Evolutionary conservation across 1,140 invertebrate genomes (phyloP).

Genomic region (Odontomachus brunneus): DNA sequence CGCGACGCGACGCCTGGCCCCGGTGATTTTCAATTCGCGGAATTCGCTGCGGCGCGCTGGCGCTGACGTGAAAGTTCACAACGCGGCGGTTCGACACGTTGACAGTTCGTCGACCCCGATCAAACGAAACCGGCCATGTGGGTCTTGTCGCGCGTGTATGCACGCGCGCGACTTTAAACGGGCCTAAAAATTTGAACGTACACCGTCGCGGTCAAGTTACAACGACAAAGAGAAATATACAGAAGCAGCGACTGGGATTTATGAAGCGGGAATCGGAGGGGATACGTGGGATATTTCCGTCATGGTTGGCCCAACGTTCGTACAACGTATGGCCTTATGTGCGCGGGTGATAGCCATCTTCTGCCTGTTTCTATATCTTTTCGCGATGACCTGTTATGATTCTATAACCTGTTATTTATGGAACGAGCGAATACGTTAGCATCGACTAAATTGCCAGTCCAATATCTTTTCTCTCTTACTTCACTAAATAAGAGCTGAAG

Average conservation of each 20-base stretch:
- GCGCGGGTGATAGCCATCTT: background rate
- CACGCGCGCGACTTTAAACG: slow-evolving; percentile 21
- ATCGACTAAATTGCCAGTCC: background rate
- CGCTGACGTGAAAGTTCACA: slow-evolving; percentile 73
- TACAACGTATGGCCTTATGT: background rate
- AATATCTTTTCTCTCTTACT: background rate
- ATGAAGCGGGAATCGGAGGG: background rate
- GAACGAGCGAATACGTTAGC: background rate
- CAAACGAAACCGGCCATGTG: slow-evolving; percentile 72
- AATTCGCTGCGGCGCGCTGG: slow-evolving; percentile 57
- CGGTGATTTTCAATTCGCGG: slow-evolving; percentile 64
- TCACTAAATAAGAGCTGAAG: background rate
- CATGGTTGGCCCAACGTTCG: background rate
- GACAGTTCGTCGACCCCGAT: slow-evolving; percentile 75
- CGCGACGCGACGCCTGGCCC: background rate
- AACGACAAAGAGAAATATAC: slow-evolving; percentile 42
- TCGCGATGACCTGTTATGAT: background rate
- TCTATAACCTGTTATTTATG: background rate
- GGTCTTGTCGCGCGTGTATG: slow-evolving; percentile 49
- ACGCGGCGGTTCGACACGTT: slow-evolving; percentile 62
- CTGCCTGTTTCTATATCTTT: background rate
- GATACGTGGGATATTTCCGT: background rate
- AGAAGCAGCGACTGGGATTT: background rate
- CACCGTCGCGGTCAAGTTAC: background rate
- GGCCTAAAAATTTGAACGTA: slow-evolving; percentile 54